Percentiles rank a stretch among this genome's conserved stretches.
Conservation (phyloP, 2,797 vertebrate genomes). For the Rhinatrema bivittatum region DNA sequence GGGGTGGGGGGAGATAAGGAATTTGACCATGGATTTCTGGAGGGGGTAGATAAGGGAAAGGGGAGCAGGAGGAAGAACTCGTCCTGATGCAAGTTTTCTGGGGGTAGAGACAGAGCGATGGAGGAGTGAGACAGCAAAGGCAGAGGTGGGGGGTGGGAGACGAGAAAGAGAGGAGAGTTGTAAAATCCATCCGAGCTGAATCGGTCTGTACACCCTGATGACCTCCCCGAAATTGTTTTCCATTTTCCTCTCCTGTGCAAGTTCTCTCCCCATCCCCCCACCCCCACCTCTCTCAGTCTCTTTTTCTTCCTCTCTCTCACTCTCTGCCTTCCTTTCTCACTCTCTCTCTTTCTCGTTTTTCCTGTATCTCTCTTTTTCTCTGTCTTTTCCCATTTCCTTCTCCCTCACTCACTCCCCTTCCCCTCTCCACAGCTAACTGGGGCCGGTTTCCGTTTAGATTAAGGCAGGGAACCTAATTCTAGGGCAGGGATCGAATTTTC, state of each 20-base stretch:
- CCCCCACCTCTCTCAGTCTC: constrained; percentile 50
- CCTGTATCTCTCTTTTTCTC: constrained; percentile 62
- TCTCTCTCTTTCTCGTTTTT: constrained; percentile 50
- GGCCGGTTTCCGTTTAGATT: constrained; percentile 86
- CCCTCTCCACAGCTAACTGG: constrained; percentile 35
- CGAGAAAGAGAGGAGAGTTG: not conserved
- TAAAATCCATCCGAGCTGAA: not conserved
- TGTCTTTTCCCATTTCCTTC: constrained; percentile 58
- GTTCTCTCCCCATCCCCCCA: constrained; percentile 38
- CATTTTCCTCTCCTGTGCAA: not conserved
- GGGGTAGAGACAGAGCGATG: not conserved
- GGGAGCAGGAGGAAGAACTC: not conserved
- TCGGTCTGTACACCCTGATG: too few relatives aligned
- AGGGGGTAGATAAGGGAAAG: not conserved
- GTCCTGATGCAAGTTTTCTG: not conserved
- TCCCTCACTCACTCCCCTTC: constrained; percentile 23
- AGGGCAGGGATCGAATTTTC: constrained; percentile 96
- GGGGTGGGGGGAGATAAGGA: constrained; percentile 16
- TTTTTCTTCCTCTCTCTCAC: constrained; percentile 48
- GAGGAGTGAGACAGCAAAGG: not conserved
- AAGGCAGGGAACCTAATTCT: constrained; percentile 96
- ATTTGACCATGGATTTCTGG: too few relatives aligned
- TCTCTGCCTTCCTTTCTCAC: constrained; percentile 47
- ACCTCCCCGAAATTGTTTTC: too few relatives aligned
- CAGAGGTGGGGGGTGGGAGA: not conserved